A percentile compares a stretch with the other conserved stretches of the same genome.
Evolutionary conservation across 2,888 invertebrate species (phyloP).

Genomic region (Prosopocoilus inquinatus): DNA sequence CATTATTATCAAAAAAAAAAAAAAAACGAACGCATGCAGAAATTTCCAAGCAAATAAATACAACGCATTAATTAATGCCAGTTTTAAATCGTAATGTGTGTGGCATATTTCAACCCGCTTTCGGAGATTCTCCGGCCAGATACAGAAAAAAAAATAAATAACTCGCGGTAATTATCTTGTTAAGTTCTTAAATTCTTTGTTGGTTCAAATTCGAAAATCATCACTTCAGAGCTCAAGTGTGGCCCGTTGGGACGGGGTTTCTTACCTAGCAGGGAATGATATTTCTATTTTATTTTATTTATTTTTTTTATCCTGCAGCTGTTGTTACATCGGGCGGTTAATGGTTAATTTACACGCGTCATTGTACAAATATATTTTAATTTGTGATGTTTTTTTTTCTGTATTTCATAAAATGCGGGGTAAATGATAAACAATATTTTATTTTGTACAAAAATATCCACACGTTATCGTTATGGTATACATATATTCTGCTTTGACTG

Average conservation of each 20-base stretch:
- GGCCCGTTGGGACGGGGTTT: neutral
- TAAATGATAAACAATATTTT: too few species aligned
- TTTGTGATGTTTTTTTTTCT: too few species aligned
- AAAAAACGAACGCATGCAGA: neutral
- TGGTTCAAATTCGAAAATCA: slow-evolving; percentile 24
- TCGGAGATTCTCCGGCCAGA: slow-evolving; percentile 13
- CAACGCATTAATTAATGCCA: too few species aligned
- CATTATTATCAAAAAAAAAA: too few species aligned
- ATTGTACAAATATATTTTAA: neutral
- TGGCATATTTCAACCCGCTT: slow-evolving; percentile 9
- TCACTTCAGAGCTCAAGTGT: slow-evolving; percentile 19
- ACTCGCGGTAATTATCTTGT: slow-evolving; percentile 25
- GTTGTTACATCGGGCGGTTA: neutral
- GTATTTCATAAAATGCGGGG: too few species aligned
- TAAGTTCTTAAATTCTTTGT: slow-evolving; percentile 22
- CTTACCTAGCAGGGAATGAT: slow-evolving; percentile 13
- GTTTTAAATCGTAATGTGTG: slow-evolving; percentile 6
- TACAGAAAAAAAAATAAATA: slow-evolving; percentile 21
- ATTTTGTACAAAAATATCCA: too few species aligned
- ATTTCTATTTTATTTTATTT: slow-evolving; percentile 10
- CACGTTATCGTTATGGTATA: too few species aligned
- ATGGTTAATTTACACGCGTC: slow-evolving; percentile 5
- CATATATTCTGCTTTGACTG: too few species aligned
- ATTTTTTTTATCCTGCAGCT: slow-evolving; percentile 1
- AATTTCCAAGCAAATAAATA: too few species aligned